Conservation (phyloP, 1,140 invertebrate genomes). For the Triops cancriformis region DNA sequence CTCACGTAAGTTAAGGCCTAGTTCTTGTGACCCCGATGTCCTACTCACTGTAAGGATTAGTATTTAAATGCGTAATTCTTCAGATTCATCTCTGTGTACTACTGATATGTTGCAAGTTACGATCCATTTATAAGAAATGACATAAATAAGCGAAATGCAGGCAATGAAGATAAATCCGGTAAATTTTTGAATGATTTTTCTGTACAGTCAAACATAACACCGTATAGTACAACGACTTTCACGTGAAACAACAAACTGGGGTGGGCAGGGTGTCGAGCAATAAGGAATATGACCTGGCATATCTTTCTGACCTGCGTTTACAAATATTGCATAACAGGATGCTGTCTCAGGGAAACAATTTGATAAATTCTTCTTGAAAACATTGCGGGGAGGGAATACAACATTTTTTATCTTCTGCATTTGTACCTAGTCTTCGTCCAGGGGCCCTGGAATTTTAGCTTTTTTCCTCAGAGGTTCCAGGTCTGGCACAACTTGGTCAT, state of each 20-base stretch:
- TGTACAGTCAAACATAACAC: constrained; percentile 11
- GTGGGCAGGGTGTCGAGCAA: constrained; percentile 6
- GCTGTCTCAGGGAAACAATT: background rate
- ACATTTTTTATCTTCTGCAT: background rate
- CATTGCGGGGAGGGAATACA: background rate
- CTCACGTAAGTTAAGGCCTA: too few species aligned
- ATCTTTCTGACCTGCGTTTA: constrained; percentile 8
- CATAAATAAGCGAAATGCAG: background rate
- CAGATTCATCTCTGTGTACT: background rate
- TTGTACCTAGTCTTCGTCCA: constrained; percentile 1
- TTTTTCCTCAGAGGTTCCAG: background rate
- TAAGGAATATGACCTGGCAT: background rate
- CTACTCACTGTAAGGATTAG: background rate
- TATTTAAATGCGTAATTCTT: background rate
- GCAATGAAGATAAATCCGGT: background rate
- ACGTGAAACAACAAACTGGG: constrained; percentile 4
- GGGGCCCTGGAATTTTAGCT: background rate
- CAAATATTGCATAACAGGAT: background rate
- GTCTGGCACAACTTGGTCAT: background rate
- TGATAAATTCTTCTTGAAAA: background rate
- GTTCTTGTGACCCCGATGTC: background rate
- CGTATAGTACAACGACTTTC: background rate
- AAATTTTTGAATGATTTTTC: constrained; percentile 9
- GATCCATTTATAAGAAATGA: background rate
- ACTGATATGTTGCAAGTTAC: background rate